These are phyloP conservation scores for Laterallus jamaicensis DNA, from an alignment of 2,113 vertebrate genomes.

Conservation along the genomic window DNA sequence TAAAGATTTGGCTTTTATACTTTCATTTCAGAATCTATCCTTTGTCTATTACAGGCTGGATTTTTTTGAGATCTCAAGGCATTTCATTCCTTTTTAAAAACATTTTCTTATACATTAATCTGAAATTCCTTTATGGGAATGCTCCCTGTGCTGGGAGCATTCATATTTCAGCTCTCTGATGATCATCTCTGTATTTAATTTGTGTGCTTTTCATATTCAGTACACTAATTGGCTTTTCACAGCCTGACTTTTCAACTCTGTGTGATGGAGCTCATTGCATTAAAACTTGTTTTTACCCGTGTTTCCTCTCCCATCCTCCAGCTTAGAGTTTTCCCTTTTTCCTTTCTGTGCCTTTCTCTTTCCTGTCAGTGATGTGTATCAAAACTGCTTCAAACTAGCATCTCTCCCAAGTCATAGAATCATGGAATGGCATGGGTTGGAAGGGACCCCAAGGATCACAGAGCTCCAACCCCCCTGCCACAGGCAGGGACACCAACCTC, in stretches of 20 bases:
- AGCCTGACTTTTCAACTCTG: slow-evolving; percentile 12
- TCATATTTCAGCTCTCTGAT: not conserved
- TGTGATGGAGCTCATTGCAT: not conserved
- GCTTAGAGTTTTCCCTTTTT: not conserved
- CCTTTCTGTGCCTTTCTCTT: not conserved
- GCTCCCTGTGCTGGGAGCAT: not conserved
- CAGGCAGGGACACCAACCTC: no score
- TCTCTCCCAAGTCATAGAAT: not conserved
- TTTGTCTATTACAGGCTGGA: not conserved
- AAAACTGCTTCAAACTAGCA: not conserved
- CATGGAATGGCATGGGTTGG: no score
- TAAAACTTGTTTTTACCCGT: not conserved
- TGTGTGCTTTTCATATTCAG: not conserved
- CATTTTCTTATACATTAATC: not conserved
- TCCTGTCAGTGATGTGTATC: not conserved
- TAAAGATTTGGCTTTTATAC: not conserved
- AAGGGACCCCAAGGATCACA: no score
- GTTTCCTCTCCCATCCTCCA: not conserved
- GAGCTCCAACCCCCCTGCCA: no score
- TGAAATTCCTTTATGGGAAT: not conserved
- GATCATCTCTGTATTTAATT: slow-evolving; percentile 5
- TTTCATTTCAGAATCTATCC: not conserved
- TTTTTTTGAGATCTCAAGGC: not conserved
- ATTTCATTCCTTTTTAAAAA: not conserved
- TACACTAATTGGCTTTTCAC: slow-evolving; percentile 57